Conservation (phyloP, 2,888 invertebrate genomes). For the Ashinkailepas kermadecensis region DNA sequence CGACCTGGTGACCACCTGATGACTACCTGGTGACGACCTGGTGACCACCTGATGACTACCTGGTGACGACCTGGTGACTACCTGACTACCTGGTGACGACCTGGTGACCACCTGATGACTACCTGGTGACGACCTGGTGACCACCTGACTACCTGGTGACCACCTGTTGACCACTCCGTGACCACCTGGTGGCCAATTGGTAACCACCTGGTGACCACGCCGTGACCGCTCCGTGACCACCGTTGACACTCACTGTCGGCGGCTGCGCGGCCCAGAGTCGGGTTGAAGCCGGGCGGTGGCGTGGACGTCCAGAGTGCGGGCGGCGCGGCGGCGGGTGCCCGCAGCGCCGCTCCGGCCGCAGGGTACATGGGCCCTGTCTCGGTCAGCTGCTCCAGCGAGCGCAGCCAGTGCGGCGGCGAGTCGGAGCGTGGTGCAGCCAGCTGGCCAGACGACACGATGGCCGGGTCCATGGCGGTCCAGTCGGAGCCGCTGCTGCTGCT, state of each 20-base stretch:
- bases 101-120: no score
- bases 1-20: no score
- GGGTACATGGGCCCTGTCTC: slow-evolving; percentile 37
- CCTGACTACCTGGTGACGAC: no score
- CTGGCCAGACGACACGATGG: slow-evolving; percentile 65
- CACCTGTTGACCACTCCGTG: no score
- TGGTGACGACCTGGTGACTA: no score
- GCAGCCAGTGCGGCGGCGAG: slow-evolving; percentile 44
- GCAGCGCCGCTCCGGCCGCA: background rate
- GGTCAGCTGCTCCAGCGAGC: slow-evolving; percentile 44
- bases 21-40: no score
- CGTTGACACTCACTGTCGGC: slow-evolving; percentile 6
- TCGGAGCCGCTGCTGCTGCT: slow-evolving; percentile 50
- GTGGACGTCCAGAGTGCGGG: background rate
- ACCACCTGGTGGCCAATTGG: no score
- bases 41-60: no score
- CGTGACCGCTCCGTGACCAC: no score
- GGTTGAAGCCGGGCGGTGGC: slow-evolving; percentile 19
- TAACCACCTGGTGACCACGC: no score
- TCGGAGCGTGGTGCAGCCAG: slow-evolving; percentile 42
- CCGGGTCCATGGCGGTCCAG: slow-evolving; percentile 89
- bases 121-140: no score
- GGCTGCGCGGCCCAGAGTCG: background rate
- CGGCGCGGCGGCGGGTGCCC: background rate
- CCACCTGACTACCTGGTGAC: no score